Evolutionary conservation across 1,140 invertebrate species (phyloP), one percentile per base, ranked within the genome.

Genomic region (Eumaeus atala): DNA sequence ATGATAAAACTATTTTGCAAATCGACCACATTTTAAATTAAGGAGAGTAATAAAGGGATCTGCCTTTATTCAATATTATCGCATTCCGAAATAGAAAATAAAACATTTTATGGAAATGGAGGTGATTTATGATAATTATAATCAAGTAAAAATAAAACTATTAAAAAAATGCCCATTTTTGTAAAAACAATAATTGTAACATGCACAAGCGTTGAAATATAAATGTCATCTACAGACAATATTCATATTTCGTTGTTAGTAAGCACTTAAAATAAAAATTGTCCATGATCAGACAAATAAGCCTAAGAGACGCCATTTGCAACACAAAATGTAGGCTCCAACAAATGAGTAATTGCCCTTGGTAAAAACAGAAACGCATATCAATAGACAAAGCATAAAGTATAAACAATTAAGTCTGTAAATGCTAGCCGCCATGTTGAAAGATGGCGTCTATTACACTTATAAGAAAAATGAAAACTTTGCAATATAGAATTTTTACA

Each of bases 101-200:
- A 50, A 35, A 44, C 12, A 48, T 71, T 74, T 82, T 83, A 85
- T 70, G 66, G 80, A 86, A 86, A 86, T 84, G 80, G 82, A 86
- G 82, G 82, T 82, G 72, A 66, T 51, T 37, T 58, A 70, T 54
- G 53, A 34, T 54, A 54, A 58, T 28, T 16, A 14, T 40, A 36
- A 3, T 59, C 51, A 63, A 61, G 52, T 18, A 42, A 44, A 59
- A 66, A 50, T 48, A 48, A 58, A 53, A 44, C 37, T n/a, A 28
- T 35, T 33, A 14, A 8, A 50, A 79, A 84, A 86, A 86, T 83
- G 77, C 83, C 83, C 78, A 84, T 86, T 84, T 82, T 84, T 77
- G 72, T 67, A 50, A 51, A 59, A 47, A 58, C 55, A 53, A 65
- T 54, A 65, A 54, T 49, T 49, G 33, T 56, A 28, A 68, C 74